phyloP scores from a whole-genome alignment of 1,140 invertebrate genomes.

The Zaprionus inermis region DNA sequence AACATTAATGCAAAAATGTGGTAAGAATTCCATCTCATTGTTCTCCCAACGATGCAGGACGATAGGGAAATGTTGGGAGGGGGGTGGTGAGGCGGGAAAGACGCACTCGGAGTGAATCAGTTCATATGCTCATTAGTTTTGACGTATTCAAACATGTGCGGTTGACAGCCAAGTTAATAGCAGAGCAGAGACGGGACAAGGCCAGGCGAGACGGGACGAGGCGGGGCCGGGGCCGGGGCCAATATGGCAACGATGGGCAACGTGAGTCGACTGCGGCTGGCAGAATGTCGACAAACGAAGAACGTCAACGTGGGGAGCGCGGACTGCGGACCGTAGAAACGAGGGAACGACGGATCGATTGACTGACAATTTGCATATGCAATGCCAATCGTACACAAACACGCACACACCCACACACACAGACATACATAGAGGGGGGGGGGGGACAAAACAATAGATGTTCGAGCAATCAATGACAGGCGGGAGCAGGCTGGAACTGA shows the following conservation, averaged over 20 bases:
- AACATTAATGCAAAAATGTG: slow-evolving; percentile 36
- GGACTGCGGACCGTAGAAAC: neutral
- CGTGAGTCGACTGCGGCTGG: neutral
- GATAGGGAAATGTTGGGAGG: no score
- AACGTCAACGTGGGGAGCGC: neutral
- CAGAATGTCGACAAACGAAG: slow-evolving; percentile 18
- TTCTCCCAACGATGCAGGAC: neutral
- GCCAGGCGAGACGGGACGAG: no score
- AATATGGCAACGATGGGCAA: no score
- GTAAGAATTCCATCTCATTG: slow-evolving; percentile 14
- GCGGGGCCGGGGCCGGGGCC: no score
- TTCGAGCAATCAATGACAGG: neutral
- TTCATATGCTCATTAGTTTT: slow-evolving; percentile 33
- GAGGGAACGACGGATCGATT: neutral
- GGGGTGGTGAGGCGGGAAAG: neutral
- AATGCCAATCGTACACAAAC: neutral
- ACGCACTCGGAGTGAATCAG: slow-evolving; percentile 9
- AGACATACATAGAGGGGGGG: neutral
- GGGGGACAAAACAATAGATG: neutral
- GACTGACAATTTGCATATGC: slow-evolving; percentile 26
- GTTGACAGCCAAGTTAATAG: slow-evolving; percentile 35
- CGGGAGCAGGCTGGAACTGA: neutral
- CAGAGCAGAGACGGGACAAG: neutral
- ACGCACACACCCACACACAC: no score
- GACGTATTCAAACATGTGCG: slow-evolving; percentile 24